Evolutionary conservation across 2,888 invertebrate species (phyloP).

Genomic region (Hermodice carunculata): DNA sequence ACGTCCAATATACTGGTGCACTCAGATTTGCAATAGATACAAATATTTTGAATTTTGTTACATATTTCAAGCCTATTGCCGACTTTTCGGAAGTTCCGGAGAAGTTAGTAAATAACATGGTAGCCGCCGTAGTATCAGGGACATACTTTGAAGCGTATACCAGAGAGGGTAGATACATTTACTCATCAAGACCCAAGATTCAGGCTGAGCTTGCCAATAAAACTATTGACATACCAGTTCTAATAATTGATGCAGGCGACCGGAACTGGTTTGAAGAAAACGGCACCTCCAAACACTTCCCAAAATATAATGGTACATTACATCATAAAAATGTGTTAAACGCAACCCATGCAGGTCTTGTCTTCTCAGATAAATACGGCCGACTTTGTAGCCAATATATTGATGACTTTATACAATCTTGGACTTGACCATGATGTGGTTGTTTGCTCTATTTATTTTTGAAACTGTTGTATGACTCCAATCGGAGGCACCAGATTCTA

Average conservation of each 20-base stretch:
- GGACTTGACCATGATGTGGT: too few species aligned
- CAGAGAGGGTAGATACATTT: too few species aligned
- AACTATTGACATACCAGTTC: constrained; percentile 6
- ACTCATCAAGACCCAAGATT: too few species aligned
- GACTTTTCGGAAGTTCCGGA: not conserved
- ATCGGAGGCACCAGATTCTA: too few species aligned
- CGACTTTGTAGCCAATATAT: not conserved
- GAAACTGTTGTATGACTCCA: too few species aligned
- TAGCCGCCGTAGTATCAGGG: constrained; percentile 4
- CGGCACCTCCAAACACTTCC: constrained; percentile 1
- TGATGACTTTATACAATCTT: constrained; percentile 10
- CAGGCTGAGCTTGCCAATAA: not conserved
- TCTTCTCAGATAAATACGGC: not conserved
- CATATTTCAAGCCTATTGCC: not conserved
- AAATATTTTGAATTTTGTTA: constrained; percentile 1
- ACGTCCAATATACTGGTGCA: constrained; percentile 8
- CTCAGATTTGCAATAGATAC: constrained; percentile 13
- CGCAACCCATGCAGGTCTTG: constrained; percentile 5
- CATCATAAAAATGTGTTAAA: not conserved
- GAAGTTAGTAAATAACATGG: not conserved
- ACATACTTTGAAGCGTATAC: constrained; percentile 6
- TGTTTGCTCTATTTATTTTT: too few species aligned
- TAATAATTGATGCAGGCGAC: constrained; percentile 22
- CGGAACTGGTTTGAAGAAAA: not conserved
- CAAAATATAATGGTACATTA: not conserved